These are phyloP conservation scores for Brachionus rubens DNA, from an alignment of 1,140 invertebrate genomes.

Conservation along the genomic window DNA sequence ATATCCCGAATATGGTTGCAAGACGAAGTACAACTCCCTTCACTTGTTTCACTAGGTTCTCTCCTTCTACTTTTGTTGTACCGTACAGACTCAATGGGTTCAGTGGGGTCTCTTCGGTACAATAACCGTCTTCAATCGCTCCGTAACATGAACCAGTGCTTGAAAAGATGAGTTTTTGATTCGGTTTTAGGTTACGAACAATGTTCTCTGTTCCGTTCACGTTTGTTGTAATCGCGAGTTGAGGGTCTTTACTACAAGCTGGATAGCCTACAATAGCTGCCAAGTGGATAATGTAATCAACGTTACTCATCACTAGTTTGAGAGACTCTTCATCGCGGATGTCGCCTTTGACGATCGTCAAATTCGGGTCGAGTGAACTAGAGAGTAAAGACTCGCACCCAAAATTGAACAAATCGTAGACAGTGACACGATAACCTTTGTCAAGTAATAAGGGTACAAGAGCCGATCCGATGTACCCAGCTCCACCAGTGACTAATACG, in stretches of 20 bases:
- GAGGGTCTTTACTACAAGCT: constrained; percentile 51
- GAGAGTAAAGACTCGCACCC: constrained; percentile 49
- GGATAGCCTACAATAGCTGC: constrained; percentile 53
- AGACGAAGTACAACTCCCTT: constrained; percentile 50
- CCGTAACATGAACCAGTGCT: constrained; percentile 53
- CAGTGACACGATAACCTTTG: constrained; percentile 50
- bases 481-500: constrained; percentile 51
- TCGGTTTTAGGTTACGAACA: constrained; percentile 46
- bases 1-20: constrained; percentile 52
- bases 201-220: constrained; percentile 49
- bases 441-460: constrained; percentile 50
- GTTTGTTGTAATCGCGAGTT: constrained; percentile 49
- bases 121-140: constrained; percentile 48
- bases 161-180: constrained; percentile 51
- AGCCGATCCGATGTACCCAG: constrained; percentile 53
- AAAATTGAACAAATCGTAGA: constrained; percentile 50
- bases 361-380: constrained; percentile 23
- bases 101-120: constrained; percentile 51
- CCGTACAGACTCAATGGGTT: constrained; percentile 51
- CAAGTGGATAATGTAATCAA: constrained; percentile 51
- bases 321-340: constrained; percentile 48
- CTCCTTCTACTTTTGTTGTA: constrained; percentile 50
- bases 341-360: constrained; percentile 51
- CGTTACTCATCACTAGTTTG: constrained; percentile 42
- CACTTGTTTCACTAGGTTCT: constrained; percentile 47